A percentile compares a stretch with the other conserved stretches of the same genome.
phyloP scores from a whole-genome alignment of 2,113 vertebrate species.

The Tor tambroides region DNA sequence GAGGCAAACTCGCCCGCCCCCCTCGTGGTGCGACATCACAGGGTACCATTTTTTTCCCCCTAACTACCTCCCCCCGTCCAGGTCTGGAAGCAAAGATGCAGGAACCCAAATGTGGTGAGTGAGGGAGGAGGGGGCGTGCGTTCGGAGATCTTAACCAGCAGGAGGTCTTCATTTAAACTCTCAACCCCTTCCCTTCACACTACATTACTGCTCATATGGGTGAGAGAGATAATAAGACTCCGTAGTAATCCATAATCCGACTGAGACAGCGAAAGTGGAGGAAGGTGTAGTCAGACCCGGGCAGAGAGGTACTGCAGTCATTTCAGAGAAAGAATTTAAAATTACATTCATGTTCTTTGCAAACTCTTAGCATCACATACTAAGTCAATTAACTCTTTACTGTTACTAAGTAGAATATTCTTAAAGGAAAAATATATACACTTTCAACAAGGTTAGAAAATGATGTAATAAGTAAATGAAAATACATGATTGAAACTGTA shows the following conservation, averaged over 20 bases:
- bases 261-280: constrained; percentile 29
- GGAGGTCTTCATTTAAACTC: constrained; percentile 43
- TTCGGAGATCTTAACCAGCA: constrained; percentile 34
- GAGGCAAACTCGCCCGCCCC: constrained; percentile 53
- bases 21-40: constrained; percentile 50
- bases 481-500: neutral
- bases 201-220: constrained; percentile 43
- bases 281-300: constrained; percentile 17
- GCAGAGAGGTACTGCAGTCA: neutral
- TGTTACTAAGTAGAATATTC: neutral
- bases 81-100: constrained; percentile 26
- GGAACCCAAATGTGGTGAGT: constrained; percentile 14
- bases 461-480: neutral
- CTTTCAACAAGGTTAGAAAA: no score
- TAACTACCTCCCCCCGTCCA: neutral
- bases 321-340: neutral
- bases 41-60: constrained; percentile 56
- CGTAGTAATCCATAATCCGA: constrained; percentile 47
- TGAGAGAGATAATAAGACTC: constrained; percentile 44
- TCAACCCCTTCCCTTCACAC: constrained; percentile 46
- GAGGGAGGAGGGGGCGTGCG: constrained; percentile 19
- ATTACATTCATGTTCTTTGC: neutral
- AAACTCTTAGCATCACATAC: neutral
- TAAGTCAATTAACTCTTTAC: neutral
- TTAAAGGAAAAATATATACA: neutral